Conservation (phyloP, 2,113 vertebrate species). For the Pogonocichla stellata region DNA sequence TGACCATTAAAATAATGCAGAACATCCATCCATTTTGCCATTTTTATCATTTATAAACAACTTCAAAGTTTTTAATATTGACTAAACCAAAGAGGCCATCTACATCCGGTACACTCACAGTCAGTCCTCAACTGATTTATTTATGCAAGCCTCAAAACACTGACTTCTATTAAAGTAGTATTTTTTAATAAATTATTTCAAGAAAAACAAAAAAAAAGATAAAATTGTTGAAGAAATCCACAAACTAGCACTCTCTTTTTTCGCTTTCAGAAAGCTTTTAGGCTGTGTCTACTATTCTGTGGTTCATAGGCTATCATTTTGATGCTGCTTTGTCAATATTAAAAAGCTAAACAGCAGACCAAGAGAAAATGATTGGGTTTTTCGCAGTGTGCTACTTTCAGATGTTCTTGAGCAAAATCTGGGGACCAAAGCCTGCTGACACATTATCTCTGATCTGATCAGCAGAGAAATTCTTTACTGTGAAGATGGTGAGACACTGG, state of each 20-base stretch:
- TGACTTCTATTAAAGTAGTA: neutral
- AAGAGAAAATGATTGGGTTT: neutral
- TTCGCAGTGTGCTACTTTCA: neutral
- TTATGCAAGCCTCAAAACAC: neutral
- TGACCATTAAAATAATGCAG: neutral
- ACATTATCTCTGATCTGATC: neutral
- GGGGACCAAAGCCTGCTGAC: neutral
- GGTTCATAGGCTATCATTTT: neutral
- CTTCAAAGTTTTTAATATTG: neutral
- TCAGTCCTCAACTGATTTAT: neutral
- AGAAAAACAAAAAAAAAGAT: rapidly evolving
- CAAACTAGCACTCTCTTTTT: neutral
- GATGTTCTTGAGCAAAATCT: neutral
- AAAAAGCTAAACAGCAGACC: neutral
- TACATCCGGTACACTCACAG: neutral
- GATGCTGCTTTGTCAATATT: neutral
- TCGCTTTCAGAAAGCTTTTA: neutral
- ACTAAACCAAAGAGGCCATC: neutral
- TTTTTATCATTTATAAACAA: neutral
- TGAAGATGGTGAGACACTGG: neutral
- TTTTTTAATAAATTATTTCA: neutral
- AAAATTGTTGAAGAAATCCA: neutral
- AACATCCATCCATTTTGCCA: neutral
- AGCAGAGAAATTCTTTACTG: neutral
- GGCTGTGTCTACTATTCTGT: neutral